Base-by-base conservation (phyloP, 2,113 vertebrate species). In the Prolemur simus region DNA sequence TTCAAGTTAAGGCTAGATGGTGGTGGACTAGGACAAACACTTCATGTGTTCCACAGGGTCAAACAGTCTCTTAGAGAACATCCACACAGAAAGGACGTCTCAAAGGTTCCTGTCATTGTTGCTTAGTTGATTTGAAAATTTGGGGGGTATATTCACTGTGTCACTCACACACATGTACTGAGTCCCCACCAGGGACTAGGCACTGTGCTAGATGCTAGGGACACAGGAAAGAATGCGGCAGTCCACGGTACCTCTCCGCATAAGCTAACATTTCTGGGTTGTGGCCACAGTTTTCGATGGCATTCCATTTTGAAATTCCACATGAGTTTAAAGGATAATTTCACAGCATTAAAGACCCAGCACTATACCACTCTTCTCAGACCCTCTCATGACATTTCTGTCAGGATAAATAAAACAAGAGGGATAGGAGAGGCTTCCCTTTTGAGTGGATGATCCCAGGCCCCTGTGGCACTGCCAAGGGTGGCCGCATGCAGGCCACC, bases 141-240 rank as follows among this genome's bases (percentile, higher is more conserved):
- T 52, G n/a, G 60, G 9, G 45, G 52, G 60, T 21, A 20, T 15
- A 3, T 6, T 32, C 12, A 23, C 29, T 47, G 58, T 83, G 68
- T 56, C 20, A 64, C 15, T 58, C 5, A 14, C 2, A 37, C 39
- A 8, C 5, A 12, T 4, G 25, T 13, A 2, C 18, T 8, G 47
- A 3, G 64, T 0, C 3, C 21, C 11, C 10, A 27, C n/a, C 9
- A 8, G 1, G 9, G 10, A 54, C 1, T n/a, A 77, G 69, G 88
- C n/a, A 49, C 68, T 6, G 13, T 4, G 45, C 39, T 6, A 5
- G 17, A 39, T 1, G 4, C n/a, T 11, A 73, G 21, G 18, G 2
- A 52, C 1, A 42, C 12, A 6, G 42, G 13, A 17, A 68, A 47
- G n/a, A 58, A 3, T 5, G 15, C 15, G 71, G 77, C 45, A 37